phyloP scores from a whole-genome alignment of 2,888 invertebrate species.

The Dicyrtomina minuta region DNA sequence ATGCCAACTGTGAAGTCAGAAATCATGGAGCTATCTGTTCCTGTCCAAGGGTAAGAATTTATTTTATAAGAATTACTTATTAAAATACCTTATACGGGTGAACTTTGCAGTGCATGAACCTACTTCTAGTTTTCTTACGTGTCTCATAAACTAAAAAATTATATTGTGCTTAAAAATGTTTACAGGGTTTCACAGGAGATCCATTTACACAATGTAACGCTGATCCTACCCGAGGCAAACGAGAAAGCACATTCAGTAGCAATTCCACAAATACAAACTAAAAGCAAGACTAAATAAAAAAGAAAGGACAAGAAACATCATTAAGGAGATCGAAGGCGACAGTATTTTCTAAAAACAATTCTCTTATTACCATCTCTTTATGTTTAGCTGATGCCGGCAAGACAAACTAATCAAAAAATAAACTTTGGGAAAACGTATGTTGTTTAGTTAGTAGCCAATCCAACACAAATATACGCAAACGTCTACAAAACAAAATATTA shows the following conservation, averaged over 20 bases:
- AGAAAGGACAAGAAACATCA: too few species aligned
- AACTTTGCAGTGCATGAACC: too few species aligned
- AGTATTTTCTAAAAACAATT: conserved; percentile 19
- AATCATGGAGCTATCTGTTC: conserved; percentile 60
- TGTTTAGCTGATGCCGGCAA: not conserved
- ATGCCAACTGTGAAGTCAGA: conserved; percentile 73
- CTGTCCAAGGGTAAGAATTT: conserved; percentile 39
- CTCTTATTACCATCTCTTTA: not conserved
- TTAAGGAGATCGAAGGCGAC: not conserved
- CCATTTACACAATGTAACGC: conserved; percentile 53
- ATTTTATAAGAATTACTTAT: conserved; percentile 13
- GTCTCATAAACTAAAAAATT: too few species aligned
- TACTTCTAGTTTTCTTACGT: too few species aligned
- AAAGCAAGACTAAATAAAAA: not conserved
- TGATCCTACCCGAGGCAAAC: conserved; percentile 49
- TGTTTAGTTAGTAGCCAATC: too few species aligned
- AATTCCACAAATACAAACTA: not conserved
- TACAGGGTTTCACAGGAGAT: conserved; percentile 50
- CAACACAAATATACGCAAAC: not conserved
- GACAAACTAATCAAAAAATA: too few species aligned
- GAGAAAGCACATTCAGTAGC: conserved; percentile 16
- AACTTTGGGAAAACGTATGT: too few species aligned
- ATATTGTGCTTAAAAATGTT: conserved; percentile 41
- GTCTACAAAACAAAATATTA: not conserved
- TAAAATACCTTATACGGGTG: too few species aligned